Conservation (phyloP, 2,113 vertebrate genomes). For the Gasterosteus nipponicus region DNA sequence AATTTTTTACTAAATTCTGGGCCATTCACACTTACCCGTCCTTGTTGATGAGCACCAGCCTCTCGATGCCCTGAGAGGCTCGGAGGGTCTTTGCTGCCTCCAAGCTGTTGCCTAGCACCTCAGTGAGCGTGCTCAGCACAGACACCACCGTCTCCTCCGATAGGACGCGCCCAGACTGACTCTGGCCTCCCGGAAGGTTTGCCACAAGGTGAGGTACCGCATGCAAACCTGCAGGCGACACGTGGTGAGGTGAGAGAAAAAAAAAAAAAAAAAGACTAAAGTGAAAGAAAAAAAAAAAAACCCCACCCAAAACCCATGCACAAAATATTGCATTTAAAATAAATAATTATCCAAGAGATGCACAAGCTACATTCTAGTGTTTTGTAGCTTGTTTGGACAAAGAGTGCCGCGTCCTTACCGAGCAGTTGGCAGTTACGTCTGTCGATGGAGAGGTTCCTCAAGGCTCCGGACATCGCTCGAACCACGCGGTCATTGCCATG, state of each 20-base stretch:
- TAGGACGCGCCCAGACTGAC: slow-evolving; percentile 83
- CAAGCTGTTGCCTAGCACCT: slow-evolving; percentile 91
- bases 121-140: slow-evolving; percentile 91
- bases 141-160: slow-evolving; percentile 94
- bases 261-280: not conserved
- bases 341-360: not conserved
- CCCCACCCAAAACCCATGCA: not conserved
- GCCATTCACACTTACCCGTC: slow-evolving; percentile 82
- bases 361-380: not conserved
- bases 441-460: slow-evolving; percentile 95
- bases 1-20: not conserved
- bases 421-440: slow-evolving; percentile 92
- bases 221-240: slow-evolving; percentile 67
- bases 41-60: slow-evolving; percentile 95
- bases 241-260: not conserved
- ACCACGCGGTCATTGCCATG: slow-evolving; percentile 92
- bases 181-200: slow-evolving; percentile 90
- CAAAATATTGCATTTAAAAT: not conserved
- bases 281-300: not conserved
- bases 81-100: slow-evolving; percentile 93
- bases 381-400: not conserved
- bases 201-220: slow-evolving; percentile 92
- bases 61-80: slow-evolving; percentile 93
- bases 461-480: slow-evolving; percentile 90
- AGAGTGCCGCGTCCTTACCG: slow-evolving; percentile 76